These are phyloP conservation scores for Ditylenchus dipsaci DNA, from an alignment of 1,140 invertebrate species.

Conservation along the genomic window DNA sequence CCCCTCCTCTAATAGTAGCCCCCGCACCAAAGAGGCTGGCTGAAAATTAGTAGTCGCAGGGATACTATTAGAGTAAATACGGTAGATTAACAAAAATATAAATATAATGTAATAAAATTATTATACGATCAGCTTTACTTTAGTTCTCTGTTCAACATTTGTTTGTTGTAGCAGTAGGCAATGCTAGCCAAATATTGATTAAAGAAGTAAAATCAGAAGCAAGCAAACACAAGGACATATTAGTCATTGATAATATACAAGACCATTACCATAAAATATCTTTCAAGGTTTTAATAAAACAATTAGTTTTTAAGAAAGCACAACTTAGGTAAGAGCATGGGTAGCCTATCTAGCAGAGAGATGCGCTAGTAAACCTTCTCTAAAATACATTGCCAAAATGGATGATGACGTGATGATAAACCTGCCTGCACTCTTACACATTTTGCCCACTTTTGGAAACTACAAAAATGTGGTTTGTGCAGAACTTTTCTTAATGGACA, in stretches of 20 bases:
- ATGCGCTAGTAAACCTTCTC: background rate
- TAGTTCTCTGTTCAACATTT: background rate
- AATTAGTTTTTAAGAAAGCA: background rate
- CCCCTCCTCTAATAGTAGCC: no score
- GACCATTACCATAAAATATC: conserved; percentile 37
- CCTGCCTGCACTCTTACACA: conserved; percentile 3
- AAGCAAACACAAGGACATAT: conserved; percentile 12
- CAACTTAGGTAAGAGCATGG: conserved; percentile 31
- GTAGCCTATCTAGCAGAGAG: conserved; percentile 13
- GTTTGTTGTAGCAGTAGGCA: conserved; percentile 9
- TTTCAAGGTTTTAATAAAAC: conserved; percentile 17
- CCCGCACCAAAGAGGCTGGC: no score
- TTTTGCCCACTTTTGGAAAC: conserved; percentile 5
- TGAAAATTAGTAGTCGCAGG: no score
- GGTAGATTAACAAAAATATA: background rate
- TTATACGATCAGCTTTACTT: background rate
- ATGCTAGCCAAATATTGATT: background rate
- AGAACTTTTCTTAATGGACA: conserved; percentile 29
- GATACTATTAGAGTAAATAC: background rate
- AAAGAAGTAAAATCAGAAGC: conserved; percentile 6
- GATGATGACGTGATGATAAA: conserved; percentile 37
- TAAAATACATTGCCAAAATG: conserved; percentile 24
- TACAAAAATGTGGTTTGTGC: conserved; percentile 30
- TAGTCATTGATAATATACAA: conserved; percentile 14
- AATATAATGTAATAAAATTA: background rate